These are phyloP conservation scores for Ranitomeya variabilis DNA, from an alignment of 2,113 vertebrate genomes.

Conservation along the genomic window DNA sequence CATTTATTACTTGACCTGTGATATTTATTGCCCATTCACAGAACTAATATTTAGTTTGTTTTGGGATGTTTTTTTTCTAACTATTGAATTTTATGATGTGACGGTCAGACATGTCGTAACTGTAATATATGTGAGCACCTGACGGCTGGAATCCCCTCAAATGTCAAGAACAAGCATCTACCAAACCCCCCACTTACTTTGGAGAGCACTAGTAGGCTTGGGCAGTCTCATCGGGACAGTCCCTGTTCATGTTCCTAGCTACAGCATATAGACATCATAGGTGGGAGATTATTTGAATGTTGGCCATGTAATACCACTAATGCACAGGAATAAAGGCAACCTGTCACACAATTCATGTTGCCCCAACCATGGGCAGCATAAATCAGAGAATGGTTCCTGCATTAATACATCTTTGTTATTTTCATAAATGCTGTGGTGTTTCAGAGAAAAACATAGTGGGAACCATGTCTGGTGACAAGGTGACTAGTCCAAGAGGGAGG, in stretches of 20 bases:
- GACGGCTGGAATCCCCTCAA: background rate
- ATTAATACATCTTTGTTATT: no score
- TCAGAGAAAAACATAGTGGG: no score
- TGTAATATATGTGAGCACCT: background rate
- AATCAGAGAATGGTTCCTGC: no score
- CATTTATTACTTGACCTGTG: constrained; percentile 35
- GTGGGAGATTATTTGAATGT: background rate
- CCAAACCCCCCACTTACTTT: background rate
- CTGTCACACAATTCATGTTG: no score
- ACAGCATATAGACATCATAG: background rate
- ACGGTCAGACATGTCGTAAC: background rate
- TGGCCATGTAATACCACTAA: background rate
- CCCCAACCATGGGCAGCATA: no score
- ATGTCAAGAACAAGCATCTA: background rate
- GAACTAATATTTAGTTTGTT: background rate
- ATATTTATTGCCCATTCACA: background rate
- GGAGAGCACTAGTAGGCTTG: background rate
- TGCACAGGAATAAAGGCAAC: no score
- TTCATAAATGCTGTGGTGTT: no score
- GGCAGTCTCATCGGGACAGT: background rate
- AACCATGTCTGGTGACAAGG: no score
- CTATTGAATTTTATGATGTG: background rate
- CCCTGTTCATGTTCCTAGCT: background rate
- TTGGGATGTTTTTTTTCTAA: background rate
- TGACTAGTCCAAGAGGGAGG: no score